Conservation (phyloP, 2,113 vertebrate genomes). For the Chiloscyllium plagiosum region DNA sequence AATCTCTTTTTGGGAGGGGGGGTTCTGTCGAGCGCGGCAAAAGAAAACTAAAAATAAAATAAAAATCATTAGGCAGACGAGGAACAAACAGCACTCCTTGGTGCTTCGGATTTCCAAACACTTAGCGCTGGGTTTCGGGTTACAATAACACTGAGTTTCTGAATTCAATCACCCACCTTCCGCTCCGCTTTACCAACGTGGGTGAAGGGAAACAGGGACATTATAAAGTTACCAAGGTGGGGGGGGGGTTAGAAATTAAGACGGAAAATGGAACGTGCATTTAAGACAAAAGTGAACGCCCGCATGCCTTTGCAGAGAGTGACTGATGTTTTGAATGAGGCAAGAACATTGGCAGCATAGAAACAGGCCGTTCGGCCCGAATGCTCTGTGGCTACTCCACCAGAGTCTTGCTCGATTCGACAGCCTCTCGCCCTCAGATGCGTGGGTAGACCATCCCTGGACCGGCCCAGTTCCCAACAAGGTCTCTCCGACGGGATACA, state of each 20-base stretch:
- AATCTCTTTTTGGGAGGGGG: slow-evolving; percentile 35
- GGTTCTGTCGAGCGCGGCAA: too few relatives aligned
- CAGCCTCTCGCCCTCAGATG: too few relatives aligned
- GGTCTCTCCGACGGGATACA: background rate
- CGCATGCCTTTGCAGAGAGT: background rate
- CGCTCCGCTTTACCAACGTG: too few relatives aligned
- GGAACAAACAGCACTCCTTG: slow-evolving; percentile 19
- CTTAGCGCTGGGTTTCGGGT: background rate
- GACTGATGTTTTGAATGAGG: background rate
- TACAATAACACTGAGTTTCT: slow-evolving; percentile 26
- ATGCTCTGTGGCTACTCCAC: background rate
- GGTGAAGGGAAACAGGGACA: background rate
- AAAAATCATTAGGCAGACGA: slow-evolving; percentile 59
- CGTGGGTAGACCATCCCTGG: background rate
- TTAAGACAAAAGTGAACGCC: background rate
- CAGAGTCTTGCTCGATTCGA: background rate
- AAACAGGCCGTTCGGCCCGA: background rate
- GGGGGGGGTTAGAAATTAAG: background rate
- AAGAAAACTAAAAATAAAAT: slow-evolving; percentile 44
- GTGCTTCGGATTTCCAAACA: background rate
- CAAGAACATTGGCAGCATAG: background rate
- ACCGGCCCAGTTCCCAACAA: background rate
- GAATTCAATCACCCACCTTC: background rate
- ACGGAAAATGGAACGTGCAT: background rate
- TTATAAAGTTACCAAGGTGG: background rate